A percentile compares a stretch with the other conserved stretches of the same genome.
phyloP scores from a whole-genome alignment of 1,140 invertebrate species.

The Drosophila pseudoananassae region DNA sequence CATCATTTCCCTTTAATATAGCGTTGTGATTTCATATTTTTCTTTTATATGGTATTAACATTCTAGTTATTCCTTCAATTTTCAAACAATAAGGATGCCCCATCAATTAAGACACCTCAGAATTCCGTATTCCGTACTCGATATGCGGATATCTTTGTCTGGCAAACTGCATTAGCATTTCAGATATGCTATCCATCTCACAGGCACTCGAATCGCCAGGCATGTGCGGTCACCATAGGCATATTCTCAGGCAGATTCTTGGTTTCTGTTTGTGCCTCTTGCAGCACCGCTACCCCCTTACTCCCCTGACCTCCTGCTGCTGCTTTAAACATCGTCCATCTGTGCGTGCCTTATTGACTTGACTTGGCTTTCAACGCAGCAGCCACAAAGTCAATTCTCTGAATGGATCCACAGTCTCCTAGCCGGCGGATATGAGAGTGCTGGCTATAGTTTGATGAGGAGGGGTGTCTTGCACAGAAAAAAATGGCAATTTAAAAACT shows the following conservation, averaged over 20 bases:
- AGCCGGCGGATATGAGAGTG: constrained; percentile 54
- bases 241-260: constrained; percentile 32
- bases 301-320: not conserved
- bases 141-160: constrained; percentile 4
- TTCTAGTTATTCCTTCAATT: not conserved
- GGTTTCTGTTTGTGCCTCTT: constrained; percentile 25
- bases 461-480: constrained; percentile 11
- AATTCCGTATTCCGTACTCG: constrained; percentile 15
- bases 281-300: not conserved
- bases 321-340: constrained; percentile 25
- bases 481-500: not conserved
- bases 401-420: constrained; percentile 41
- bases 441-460: not conserved
- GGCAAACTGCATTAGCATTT: constrained; percentile 42
- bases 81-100: not conserved
- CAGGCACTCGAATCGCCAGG: not conserved
- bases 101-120: constrained; percentile 40
- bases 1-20: not conserved
- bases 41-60: not conserved
- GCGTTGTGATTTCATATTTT: no score
- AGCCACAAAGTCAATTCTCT: constrained; percentile 76
- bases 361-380: constrained; percentile 59
- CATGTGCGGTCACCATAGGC: constrained; percentile 35
- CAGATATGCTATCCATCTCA: constrained; percentile 2
- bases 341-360: constrained; percentile 77